These are phyloP conservation scores for Paracentrotus lividus DNA, from an alignment of 53 echinoderm and acorn worm genomes.

Conservation along the genomic window DNA sequence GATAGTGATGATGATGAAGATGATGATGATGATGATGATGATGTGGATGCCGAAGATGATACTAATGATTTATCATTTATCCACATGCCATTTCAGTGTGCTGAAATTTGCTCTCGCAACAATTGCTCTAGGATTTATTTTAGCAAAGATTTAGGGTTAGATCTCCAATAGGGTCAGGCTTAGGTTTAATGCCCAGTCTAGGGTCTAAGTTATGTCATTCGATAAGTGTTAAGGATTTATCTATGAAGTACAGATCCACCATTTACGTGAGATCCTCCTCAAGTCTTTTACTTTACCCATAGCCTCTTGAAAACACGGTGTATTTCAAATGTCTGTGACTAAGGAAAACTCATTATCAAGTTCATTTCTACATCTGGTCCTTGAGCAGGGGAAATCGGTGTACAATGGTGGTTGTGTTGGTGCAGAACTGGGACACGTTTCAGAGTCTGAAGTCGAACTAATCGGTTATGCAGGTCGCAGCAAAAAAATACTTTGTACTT, in stretches of 20 bases:
- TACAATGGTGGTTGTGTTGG: constrained; percentile 38
- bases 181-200: too few relatives aligned
- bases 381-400: neutral
- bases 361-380: constrained; percentile 8
- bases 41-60: neutral
- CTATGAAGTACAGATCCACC: too few relatives aligned
- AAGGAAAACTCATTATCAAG: constrained; percentile 26
- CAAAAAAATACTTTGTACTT: neutral
- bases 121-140: too few relatives aligned
- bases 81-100: neutral
- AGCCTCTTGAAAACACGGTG: neutral
- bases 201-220: too few relatives aligned
- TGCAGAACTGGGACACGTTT: neutral
- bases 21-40: neutral
- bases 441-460: constrained; percentile 14
- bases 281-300: neutral
- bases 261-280: neutral
- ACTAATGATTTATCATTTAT: neutral
- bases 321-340: neutral
- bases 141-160: too few relatives aligned
- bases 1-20: neutral
- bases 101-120: too few relatives aligned
- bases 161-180: too few relatives aligned
- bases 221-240: too few relatives aligned
- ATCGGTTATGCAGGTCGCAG: neutral